Percentiles rank a stretch among this genome's conserved stretches.
Conservation (phyloP, 1,140 invertebrate species). For the Ooceraea biroi region DNA sequence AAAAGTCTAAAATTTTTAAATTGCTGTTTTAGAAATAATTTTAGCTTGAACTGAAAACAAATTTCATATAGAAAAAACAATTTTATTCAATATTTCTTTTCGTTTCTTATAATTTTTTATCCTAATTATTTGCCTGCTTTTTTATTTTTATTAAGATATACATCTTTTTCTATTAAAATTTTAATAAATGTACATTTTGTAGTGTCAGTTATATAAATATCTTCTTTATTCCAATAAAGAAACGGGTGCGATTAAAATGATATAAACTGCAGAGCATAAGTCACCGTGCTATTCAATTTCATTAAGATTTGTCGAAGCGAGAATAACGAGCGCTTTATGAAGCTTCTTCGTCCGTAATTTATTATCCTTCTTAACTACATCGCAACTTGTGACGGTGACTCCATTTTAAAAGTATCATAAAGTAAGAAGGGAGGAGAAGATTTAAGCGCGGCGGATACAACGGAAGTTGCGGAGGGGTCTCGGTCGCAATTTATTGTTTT, state of each 20-base stretch:
- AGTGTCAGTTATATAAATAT: neutral
- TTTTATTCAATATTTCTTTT: neutral
- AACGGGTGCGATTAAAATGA: neutral
- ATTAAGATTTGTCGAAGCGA: slow-evolving; percentile 14
- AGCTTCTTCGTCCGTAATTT: neutral
- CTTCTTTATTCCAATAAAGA: neutral
- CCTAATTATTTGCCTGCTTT: neutral
- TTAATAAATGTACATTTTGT: neutral
- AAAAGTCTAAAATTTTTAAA: neutral
- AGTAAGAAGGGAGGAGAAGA: neutral
- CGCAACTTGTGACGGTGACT: slow-evolving; percentile 10
- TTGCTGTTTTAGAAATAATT: neutral
- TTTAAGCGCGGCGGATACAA: slow-evolving; percentile 29
- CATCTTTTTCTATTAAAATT: neutral
- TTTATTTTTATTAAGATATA: neutral
- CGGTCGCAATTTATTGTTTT: slow-evolving; percentile 45
- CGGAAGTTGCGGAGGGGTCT: slow-evolving; percentile 9
- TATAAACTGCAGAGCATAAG: neutral
- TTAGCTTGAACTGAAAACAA: neutral
- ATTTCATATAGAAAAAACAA: neutral
- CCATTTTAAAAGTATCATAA: slow-evolving; percentile 27
- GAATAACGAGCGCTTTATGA: slow-evolving; percentile 9
- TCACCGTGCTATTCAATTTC: neutral
- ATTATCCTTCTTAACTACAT: neutral
- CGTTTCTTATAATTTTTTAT: neutral